These are phyloP conservation scores for Notarius quadriscutis DNA, from an alignment of 2,113 vertebrate genomes.

Conservation along the genomic window DNA sequence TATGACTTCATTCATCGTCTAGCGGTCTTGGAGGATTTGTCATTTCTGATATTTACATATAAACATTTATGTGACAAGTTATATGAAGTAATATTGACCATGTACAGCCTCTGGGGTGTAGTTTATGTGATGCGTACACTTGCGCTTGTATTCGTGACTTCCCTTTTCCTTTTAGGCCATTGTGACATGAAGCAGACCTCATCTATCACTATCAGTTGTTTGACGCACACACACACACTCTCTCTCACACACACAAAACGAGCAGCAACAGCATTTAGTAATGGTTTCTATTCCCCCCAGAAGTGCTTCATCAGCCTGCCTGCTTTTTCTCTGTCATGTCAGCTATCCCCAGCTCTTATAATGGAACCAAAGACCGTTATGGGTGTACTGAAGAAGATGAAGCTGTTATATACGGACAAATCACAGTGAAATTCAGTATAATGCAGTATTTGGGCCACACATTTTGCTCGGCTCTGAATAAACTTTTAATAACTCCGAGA, in stretches of 20 bases:
- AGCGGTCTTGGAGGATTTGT: not conserved
- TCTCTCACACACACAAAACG: too few species aligned
- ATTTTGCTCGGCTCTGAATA: slow-evolving; percentile 10
- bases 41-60: not conserved
- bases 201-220: slow-evolving; percentile 37
- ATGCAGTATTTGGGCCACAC: not conserved
- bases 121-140: not conserved
- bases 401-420: slow-evolving; percentile 10
- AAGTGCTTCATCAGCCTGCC: slow-evolving; percentile 17
- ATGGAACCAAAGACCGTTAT: slow-evolving; percentile 11
- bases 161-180: not conserved
- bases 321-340: slow-evolving; percentile 12
- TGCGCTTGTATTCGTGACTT: not conserved
- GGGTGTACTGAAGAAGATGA: not conserved
- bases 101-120: not conserved
- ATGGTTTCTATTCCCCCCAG: slow-evolving; percentile 11
- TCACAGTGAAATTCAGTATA: not conserved
- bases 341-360: slow-evolving; percentile 11
- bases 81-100: not conserved
- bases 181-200: slow-evolving; percentile 24
- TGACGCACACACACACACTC: not conserved
- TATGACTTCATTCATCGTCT: not conserved
- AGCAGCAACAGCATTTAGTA: slow-evolving; percentile 15
- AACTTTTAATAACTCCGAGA: slow-evolving; percentile 2
- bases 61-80: not conserved